Evolutionary conservation across 2,797 vertebrate genomes (phyloP).

Genomic region (Schizothorax lantsangensis): DNA sequence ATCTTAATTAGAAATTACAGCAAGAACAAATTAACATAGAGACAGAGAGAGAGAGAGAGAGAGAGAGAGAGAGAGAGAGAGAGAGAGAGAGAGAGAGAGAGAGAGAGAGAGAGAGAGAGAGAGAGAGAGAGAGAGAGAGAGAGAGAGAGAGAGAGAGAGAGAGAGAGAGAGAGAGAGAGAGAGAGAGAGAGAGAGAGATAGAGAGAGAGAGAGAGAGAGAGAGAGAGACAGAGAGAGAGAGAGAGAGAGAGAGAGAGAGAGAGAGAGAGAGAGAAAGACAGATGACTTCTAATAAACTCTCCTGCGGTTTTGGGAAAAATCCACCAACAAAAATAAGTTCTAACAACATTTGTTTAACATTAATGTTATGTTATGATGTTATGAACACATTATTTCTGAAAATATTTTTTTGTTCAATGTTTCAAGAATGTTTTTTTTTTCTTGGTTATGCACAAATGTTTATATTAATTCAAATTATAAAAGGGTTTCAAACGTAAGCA

Average conservation of each 20-base stretch:
- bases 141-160: background rate
- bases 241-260: background rate
- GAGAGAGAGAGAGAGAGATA: background rate
- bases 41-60: background rate
- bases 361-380: no score
- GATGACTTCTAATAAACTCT: background rate
- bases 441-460: no score
- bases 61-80: background rate
- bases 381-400: no score
- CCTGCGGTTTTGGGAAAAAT: background rate
- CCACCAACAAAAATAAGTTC: no score
- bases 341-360: no score
- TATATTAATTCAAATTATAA: no score
- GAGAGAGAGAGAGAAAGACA: background rate
- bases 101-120: no score
- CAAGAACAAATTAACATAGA: constrained; percentile 56
- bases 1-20: constrained; percentile 73
- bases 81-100: background rate
- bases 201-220: background rate
- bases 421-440: no score
- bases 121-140: background rate
- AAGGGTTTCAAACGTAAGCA: no score
- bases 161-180: background rate
- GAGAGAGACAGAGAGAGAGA: background rate
- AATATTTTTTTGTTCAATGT: no score